phyloP scores from a whole-genome alignment of 2,888 invertebrate genomes.

The Mythimna albipuncta region DNA sequence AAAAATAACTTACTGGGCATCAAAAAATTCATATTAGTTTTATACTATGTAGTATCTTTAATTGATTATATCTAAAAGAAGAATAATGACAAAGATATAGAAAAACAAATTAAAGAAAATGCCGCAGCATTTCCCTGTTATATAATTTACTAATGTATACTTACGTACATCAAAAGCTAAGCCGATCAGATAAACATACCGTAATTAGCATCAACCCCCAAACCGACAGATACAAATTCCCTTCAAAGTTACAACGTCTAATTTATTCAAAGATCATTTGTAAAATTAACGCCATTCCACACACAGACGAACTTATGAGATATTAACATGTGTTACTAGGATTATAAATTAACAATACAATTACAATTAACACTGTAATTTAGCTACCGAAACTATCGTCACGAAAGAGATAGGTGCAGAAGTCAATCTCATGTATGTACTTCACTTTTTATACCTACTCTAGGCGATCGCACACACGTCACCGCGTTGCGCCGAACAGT shows the following conservation, averaged over 20 bases:
- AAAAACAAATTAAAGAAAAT: neutral
- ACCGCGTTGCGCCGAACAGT: too few relatives aligned
- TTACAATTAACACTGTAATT: constrained; percentile 69
- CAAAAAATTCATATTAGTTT: too few relatives aligned
- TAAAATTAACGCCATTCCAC: constrained; percentile 59
- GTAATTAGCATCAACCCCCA: constrained; percentile 16
- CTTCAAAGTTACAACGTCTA: constrained; percentile 42
- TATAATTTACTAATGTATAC: neutral
- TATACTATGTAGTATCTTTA: neutral
- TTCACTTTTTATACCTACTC: too few relatives aligned
- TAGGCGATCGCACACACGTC: too few relatives aligned
- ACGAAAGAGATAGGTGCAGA: too few relatives aligned
- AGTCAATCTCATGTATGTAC: too few relatives aligned
- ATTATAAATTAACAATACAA: constrained; percentile 72
- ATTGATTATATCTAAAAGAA: neutral
- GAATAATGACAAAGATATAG: neutral
- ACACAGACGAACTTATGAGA: constrained; percentile 64
- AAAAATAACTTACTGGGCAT: too few relatives aligned
- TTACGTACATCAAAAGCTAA: constrained; percentile 1
- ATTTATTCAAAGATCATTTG: constrained; percentile 67
- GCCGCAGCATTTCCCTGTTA: neutral
- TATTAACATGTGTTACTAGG: constrained; percentile 67
- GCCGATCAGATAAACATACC: neutral
- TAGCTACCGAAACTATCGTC: constrained; percentile 42
- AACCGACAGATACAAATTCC: constrained; percentile 31